Evolutionary conservation across 2,797 vertebrate species (phyloP).

Genomic region (Galaxias olidus): DNA sequence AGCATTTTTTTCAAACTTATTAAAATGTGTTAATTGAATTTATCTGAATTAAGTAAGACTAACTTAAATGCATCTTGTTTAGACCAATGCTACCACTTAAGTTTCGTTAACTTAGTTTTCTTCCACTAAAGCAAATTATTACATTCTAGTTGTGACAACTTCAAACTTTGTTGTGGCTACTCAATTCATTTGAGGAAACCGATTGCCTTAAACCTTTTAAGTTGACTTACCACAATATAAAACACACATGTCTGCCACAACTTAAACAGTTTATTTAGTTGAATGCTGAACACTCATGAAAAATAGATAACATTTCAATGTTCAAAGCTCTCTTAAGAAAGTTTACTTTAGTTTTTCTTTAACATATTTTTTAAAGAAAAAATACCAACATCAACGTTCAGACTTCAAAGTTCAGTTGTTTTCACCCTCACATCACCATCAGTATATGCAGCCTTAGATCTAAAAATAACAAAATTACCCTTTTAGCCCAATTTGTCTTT

Average conservation of each 20-base stretch:
- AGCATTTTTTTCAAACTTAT: constrained; percentile 9
- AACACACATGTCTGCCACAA: too few relatives aligned
- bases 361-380: too few relatives aligned
- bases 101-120: constrained; percentile 11
- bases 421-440: too few relatives aligned
- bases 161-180: constrained; percentile 10
- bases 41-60: constrained; percentile 21
- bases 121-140: constrained; percentile 17
- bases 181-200: constrained; percentile 16
- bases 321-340: not conserved
- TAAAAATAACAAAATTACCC: too few relatives aligned
- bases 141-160: constrained; percentile 22
- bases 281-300: too few relatives aligned
- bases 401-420: too few relatives aligned
- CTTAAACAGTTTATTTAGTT: too few relatives aligned
- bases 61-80: constrained; percentile 14
- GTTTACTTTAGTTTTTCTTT: not conserved
- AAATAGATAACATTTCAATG: too few relatives aligned
- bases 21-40: constrained; percentile 9
- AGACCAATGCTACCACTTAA: constrained; percentile 8
- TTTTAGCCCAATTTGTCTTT: too few relatives aligned
- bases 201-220: constrained; percentile 7
- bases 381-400: too few relatives aligned
- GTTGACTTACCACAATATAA: too few relatives aligned
- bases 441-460: too few relatives aligned